phyloP scores from a whole-genome alignment of 1,140 invertebrate species.

The Drosophila ogumai region DNA sequence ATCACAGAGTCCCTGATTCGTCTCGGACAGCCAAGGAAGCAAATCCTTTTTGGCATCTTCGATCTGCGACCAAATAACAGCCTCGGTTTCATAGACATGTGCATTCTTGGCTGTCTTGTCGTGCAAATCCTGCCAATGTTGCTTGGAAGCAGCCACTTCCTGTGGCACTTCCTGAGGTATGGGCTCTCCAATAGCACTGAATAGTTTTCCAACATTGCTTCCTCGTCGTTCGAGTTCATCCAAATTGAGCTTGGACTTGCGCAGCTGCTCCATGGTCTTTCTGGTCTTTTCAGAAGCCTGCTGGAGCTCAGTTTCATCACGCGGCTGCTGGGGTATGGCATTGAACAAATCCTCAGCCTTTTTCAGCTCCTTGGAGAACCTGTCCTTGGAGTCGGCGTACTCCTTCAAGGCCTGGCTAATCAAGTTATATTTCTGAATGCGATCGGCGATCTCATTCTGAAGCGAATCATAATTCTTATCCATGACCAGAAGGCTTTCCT shows the following conservation, averaged over 20 bases:
- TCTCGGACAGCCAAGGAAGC: constrained; percentile 93
- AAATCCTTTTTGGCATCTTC: constrained; percentile 93
- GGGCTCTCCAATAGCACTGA: constrained; percentile 91
- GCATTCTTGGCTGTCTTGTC: constrained; percentile 89
- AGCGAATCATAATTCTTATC: constrained; percentile 93
- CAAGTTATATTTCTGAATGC: constrained; percentile 90
- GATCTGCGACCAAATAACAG: constrained; percentile 96
- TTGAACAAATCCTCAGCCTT: constrained; percentile 86
- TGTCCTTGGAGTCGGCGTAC: constrained; percentile 89
- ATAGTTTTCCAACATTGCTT: constrained; percentile 89
- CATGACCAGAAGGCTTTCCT: constrained; percentile 90
- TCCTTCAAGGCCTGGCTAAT: constrained; percentile 91
- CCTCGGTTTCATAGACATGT: constrained; percentile 93
- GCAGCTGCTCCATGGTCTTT: constrained; percentile 90
- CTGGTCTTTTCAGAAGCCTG: constrained; percentile 90
- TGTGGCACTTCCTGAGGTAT: constrained; percentile 88
- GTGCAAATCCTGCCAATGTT: constrained; percentile 91
- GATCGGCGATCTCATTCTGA: constrained; percentile 90
- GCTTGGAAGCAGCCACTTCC: constrained; percentile 87
- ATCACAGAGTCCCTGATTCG: constrained; percentile 90
- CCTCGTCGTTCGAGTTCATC: constrained; percentile 91
- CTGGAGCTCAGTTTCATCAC: constrained; percentile 85
- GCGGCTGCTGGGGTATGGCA: constrained; percentile 71
- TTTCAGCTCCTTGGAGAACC: constrained; percentile 89
- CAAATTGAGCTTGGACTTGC: constrained; percentile 90